Evolutionary conservation across 2,888 invertebrate species (phyloP).

Genomic region (Coenonympha arcania): DNA sequence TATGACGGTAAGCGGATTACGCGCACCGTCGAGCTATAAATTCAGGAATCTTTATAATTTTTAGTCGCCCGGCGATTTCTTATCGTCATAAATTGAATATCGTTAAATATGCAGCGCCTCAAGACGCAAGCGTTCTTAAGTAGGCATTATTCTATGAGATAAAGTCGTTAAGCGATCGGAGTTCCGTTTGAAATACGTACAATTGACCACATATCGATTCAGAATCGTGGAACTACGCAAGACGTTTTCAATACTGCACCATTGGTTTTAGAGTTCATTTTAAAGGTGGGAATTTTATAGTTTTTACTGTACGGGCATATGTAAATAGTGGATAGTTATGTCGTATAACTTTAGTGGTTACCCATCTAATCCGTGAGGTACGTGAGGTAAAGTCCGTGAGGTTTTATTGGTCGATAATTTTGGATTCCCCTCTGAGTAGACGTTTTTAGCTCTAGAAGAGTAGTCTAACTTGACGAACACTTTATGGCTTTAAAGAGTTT

Average conservation of each 20-base stretch:
- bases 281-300: background rate
- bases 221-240: background rate
- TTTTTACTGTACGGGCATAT: constrained; percentile 17
- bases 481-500: background rate
- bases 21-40: constrained; percentile 54
- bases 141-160: constrained; percentile 57
- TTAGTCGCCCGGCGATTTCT: constrained; percentile 59
- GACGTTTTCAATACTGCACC: constrained; percentile 4
- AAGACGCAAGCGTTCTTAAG: constrained; percentile 49
- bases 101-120: constrained; percentile 55
- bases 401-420: constrained; percentile 38
- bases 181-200: constrained; percentile 29
- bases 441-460: constrained; percentile 11
- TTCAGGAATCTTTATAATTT: constrained; percentile 73
- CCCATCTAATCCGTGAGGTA: constrained; percentile 49
- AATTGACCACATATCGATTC: constrained; percentile 21
- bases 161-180: constrained; percentile 55
- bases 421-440: constrained; percentile 32
- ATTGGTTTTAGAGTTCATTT: background rate
- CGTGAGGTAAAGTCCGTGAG: constrained; percentile 33
- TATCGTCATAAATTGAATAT: constrained; percentile 70
- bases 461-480: constrained; percentile 3
- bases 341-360: constrained; percentile 57
- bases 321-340: constrained; percentile 42
- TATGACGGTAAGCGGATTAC: constrained; percentile 68